These are phyloP conservation scores for Lagodon rhomboides DNA, from an alignment of 2,797 vertebrate genomes.

Conservation along the genomic window DNA sequence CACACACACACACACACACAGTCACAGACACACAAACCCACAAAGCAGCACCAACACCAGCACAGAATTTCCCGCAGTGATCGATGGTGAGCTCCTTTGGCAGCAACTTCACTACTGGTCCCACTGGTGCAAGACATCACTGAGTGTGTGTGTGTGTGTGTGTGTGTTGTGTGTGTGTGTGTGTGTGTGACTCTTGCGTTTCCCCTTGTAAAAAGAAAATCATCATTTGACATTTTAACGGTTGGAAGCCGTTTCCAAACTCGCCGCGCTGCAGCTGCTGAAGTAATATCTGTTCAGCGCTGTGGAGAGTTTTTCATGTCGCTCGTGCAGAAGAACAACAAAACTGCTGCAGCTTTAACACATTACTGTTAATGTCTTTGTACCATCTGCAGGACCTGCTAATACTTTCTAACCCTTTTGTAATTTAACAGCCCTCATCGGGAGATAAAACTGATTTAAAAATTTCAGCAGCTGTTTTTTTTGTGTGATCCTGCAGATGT, in stretches of 20 bases:
- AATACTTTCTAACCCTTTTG: too few relatives aligned
- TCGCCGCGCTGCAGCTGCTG: constrained; percentile 56
- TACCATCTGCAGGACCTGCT: not conserved
- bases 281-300: constrained; percentile 32
- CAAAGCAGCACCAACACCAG: constrained; percentile 28
- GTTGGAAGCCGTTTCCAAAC: constrained; percentile 24
- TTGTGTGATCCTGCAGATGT: too few relatives aligned
- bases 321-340: not conserved
- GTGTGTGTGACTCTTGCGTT: constrained; percentile 37
- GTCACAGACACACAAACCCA: constrained; percentile 16
- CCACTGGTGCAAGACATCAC: constrained; percentile 42
- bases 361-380: too few relatives aligned
- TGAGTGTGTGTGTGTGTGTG: constrained; percentile 18
- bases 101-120: constrained; percentile 2
- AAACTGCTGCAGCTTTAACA: not conserved
- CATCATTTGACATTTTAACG: constrained; percentile 51
- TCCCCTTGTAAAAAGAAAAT: constrained; percentile 48
- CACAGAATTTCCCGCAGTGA: constrained; percentile 44
- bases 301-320: constrained; percentile 23
- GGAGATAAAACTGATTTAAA: not conserved
- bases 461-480: not conserved
- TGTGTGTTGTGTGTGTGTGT: constrained; percentile 25
- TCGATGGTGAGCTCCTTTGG: constrained; percentile 40
- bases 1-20: constrained; percentile 15
- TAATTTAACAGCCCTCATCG: not conserved